Conservation (phyloP, 1,140 invertebrate species). For the Pseudachorutes palmiensis region DNA sequence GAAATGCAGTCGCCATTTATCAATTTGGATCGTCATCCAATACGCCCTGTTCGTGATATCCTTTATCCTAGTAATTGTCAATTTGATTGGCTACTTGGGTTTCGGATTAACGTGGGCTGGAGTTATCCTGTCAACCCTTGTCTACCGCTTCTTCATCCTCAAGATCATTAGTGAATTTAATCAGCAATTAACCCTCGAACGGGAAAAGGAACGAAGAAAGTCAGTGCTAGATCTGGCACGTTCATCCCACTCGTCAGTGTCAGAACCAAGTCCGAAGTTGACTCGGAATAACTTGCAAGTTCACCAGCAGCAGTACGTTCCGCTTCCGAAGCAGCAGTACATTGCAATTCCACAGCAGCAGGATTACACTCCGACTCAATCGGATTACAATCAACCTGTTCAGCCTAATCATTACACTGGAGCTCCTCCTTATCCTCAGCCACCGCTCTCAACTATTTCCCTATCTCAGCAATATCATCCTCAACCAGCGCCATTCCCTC, state of each 20-base stretch:
- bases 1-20: neutral
- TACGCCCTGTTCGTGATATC: neutral
- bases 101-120: neutral
- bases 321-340: neutral
- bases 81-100: neutral
- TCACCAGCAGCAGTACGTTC: neutral
- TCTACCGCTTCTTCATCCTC: constrained; percentile 6
- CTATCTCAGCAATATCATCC: neutral
- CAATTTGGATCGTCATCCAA: neutral
- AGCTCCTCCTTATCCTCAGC: too few species aligned
- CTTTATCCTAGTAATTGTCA: neutral
- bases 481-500: neutral
- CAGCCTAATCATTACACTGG: too few species aligned
- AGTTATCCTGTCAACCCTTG: neutral
- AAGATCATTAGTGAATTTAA: constrained; percentile 5
- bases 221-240: neutral
- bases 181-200: neutral
- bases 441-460: neutral
- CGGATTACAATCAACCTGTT: too few species aligned
- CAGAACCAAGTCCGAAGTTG: neutral
- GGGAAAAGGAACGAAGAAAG: constrained; percentile 2
- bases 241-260: neutral
- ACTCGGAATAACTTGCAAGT: neutral
- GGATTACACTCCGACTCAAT: neutral
- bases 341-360: neutral